A percentile compares a stretch with the other conserved stretches of the same genome.
These are phyloP conservation scores for Melipona quadrifasciata DNA, from an alignment of 1,140 invertebrate species.

Conservation along the genomic window DNA sequence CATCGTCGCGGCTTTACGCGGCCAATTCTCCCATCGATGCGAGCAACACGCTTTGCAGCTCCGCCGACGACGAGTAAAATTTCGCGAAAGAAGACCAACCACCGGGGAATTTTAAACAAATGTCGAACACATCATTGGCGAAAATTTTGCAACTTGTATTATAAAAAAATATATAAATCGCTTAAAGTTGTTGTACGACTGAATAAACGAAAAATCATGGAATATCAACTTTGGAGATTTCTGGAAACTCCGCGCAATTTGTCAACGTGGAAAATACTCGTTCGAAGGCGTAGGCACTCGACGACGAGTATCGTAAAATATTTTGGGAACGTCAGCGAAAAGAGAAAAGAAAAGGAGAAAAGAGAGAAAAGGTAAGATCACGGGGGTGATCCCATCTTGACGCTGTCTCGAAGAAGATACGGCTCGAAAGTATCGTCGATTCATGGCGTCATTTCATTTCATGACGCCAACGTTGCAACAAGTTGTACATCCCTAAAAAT, in stretches of 20 bases:
- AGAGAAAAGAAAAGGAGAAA: background rate
- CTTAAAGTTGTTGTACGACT: too few species aligned
- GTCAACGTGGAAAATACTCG: background rate
- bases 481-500: conserved; percentile 51
- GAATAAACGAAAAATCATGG: background rate
- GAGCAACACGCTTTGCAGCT: conserved; percentile 61
- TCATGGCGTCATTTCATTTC: conserved; percentile 4
- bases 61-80: conserved; percentile 56
- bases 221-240: background rate
- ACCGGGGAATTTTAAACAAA: conserved; percentile 56
- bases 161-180: too few species aligned
- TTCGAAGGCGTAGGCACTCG: background rate
- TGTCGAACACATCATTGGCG: too few species aligned
- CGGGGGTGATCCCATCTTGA: background rate
- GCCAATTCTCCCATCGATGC: conserved; percentile 64
- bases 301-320: conserved; percentile 8
- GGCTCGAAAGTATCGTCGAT: conserved; percentile 1
- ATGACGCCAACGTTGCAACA: conserved; percentile 44
- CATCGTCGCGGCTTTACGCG: conserved; percentile 55
- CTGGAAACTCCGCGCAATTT: background rate
- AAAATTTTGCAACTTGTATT: too few species aligned
- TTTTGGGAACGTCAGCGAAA: background rate
- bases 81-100: conserved; percentile 50
- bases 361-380: background rate
- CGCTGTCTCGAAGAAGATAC: conserved; percentile 4